These are phyloP conservation scores for Neogale vison DNA, from an alignment of 2,113 vertebrate genomes.

Conservation along the genomic window DNA sequence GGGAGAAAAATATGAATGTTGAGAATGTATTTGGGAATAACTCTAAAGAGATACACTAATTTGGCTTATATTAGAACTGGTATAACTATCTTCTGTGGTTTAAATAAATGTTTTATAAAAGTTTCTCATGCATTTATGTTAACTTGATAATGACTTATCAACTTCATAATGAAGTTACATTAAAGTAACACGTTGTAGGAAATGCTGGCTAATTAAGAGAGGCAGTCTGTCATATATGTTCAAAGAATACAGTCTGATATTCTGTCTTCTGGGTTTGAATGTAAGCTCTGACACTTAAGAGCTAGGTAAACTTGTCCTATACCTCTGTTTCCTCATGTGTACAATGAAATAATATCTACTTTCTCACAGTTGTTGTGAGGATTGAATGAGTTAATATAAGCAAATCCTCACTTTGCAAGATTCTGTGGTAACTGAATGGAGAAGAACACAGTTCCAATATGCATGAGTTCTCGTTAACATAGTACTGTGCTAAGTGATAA, in stretches of 20 bases:
- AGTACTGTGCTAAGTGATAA: neutral
- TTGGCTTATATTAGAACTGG: neutral
- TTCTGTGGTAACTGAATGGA: neutral
- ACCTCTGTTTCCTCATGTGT: neutral
- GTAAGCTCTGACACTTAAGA: neutral
- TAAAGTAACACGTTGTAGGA: neutral
- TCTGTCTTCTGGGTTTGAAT: neutral
- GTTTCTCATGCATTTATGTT: neutral
- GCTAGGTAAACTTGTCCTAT: neutral
- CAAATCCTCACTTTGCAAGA: neutral
- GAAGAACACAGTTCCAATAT: neutral
- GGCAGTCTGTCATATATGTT: neutral
- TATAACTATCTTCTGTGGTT: neutral
- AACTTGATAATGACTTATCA: neutral
- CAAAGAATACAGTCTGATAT: neutral
- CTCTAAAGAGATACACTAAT: neutral
- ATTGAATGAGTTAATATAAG: neutral
- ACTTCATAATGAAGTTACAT: conserved; percentile 9
- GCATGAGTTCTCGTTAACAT: neutral
- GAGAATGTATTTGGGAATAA: neutral
- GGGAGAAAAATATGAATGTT: conserved; percentile 24
- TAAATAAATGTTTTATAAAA: neutral
- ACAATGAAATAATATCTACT: neutral
- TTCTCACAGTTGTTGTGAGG: neutral
- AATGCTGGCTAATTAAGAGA: conserved; percentile 12